Conservation (phyloP, 2,797 vertebrate species). For the Siniperca scherzeri region DNA sequence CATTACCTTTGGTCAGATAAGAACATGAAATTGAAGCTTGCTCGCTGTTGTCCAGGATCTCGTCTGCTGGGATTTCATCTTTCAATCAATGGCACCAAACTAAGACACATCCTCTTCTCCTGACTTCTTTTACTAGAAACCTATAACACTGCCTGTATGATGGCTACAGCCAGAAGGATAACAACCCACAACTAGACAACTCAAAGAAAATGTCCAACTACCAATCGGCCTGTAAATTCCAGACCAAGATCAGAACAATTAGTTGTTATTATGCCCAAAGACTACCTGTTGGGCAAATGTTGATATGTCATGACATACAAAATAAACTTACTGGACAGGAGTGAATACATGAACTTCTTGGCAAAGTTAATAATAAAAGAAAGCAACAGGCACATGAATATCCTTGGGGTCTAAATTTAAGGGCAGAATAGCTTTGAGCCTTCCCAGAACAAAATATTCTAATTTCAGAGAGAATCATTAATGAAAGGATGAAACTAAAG, state of each 20-base stretch:
- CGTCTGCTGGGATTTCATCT: slow-evolving; percentile 28
- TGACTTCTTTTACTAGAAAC: background rate
- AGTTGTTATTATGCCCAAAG: background rate
- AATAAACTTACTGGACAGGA: background rate
- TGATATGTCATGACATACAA: background rate
- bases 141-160: background rate
- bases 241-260: background rate
- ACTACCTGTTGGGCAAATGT: background rate
- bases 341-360: background rate
- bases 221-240: background rate
- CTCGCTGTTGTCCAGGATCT: background rate
- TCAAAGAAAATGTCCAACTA: background rate
- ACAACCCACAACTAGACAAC: background rate
- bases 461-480: slow-evolving; percentile 29
- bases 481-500: slow-evolving; percentile 16
- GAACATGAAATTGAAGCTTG: slow-evolving; percentile 12
- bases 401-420: background rate
- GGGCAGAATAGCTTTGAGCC: background rate
- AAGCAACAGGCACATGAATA: background rate
- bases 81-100: slow-evolving; percentile 15
- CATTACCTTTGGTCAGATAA: slow-evolving; percentile 19
- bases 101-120: slow-evolving; percentile 7
- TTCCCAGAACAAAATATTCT: background rate
- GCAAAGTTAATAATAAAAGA: background rate
- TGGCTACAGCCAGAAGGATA: background rate